Evolutionary conservation across 1,140 invertebrate genomes (phyloP), one percentile per base, ranked within the genome.

Genomic region (Zaprionus davidi): DNA sequence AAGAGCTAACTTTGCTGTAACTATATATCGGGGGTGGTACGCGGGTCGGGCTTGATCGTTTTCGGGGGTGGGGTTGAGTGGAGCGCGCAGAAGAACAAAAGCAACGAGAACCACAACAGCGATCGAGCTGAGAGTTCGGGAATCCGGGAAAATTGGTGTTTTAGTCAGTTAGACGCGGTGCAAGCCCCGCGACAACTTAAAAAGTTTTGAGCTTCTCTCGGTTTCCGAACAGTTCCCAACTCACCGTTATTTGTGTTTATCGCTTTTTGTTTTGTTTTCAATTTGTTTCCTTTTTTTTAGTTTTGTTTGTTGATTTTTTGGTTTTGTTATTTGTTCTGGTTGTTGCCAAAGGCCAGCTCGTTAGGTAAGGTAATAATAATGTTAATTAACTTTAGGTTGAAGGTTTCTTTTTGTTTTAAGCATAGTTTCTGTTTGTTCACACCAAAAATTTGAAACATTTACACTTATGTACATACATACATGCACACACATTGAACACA

Each of bases 181-280:
- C 57, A 31, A 44, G 41, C 60, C 17, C 49, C 66, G 70, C 62
- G 11, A 60, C 78, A 69, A 90, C 84, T 88, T 90, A 84, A 79
- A 88, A 88, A 90, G 85, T 75, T 70, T 88, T 88, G 84, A 88
- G 84, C 84, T 88, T 88, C 76, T 78, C 59, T 74, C 85, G 65
- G n/a, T 56, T 31, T 36, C 57, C 78, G 78, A 84, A 71, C 66
- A 41, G 9, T 51, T 36, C 15, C 49, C 55, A 87, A 77, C 81
- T 88, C 84, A 87, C 77, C 77, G 38, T 49, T 66, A 38, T 64
- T 20, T 56, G 63, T 63, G 62, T 62, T 65, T 51, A 20, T 46
- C 41, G 78, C 34, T 15, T 41, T 20, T 57, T 72, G 63, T 44
- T 41, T 64, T 59, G 49, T 66, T 69, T 72, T 63, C 41, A 9